Percentiles rank a stretch among this genome's conserved stretches.
These are phyloP conservation scores for Sabellastarte sp. DNA, from an alignment of 2,888 invertebrate species.

Conservation along the genomic window DNA sequence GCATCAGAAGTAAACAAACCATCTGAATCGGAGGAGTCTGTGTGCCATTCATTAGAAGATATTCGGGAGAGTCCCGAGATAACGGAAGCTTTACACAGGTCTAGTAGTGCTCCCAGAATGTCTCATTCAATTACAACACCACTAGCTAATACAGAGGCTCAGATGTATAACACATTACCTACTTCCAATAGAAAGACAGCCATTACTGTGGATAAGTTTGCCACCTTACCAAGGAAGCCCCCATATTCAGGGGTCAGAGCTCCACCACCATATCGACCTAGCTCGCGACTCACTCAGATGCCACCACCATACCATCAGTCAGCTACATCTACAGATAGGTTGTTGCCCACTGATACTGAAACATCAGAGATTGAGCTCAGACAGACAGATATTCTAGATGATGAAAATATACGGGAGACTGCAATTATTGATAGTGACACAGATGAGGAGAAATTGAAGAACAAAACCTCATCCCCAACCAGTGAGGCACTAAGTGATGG, in stretches of 20 bases:
- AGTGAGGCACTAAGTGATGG: neutral
- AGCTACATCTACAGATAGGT: neutral
- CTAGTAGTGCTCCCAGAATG: neutral
- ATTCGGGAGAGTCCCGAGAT: neutral
- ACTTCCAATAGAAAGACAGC: neutral
- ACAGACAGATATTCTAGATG: neutral
- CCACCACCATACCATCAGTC: neutral
- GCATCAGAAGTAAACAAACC: too few species aligned
- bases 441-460: neutral
- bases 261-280: neutral
- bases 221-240: neutral
- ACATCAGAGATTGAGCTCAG: neutral
- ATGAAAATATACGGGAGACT: slow-evolving; percentile 15
- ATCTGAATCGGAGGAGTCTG: neutral
- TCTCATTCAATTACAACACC: neutral
- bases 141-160: neutral
- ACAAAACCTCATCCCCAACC: neutral
- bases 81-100: neutral
- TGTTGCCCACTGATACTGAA: neutral
- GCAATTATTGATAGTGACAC: slow-evolving; percentile 16
- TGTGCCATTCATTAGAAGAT: neutral
- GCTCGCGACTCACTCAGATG: neutral
- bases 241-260: too few species aligned
- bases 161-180: neutral
- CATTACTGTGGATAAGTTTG: neutral